Evolutionary conservation across 2,113 vertebrate genomes (phyloP), one percentile per base, ranked within the genome.

Genomic region (Dipodomys spectabilis): DNA sequence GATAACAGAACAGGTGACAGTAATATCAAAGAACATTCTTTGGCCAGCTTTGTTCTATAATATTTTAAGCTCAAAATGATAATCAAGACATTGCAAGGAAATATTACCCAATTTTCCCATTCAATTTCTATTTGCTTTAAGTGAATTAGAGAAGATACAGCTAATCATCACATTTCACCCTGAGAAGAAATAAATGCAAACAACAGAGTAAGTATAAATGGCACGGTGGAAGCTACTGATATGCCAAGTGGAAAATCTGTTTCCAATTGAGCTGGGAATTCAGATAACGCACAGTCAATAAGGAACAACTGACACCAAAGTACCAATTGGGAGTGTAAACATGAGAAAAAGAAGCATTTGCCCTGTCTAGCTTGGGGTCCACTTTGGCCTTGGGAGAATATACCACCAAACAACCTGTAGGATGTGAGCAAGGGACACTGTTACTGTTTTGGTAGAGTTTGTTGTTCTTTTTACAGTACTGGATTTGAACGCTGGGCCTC

Each of bases 111-210:
- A 27, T 49, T 92, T 78, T 77, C 73, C 83, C 87, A 97, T 6
- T 35, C 16, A 72, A 83, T 39, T 73, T 94, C 88, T 67, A 90
- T 67, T 88, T 88, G 35, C 67, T 94, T 65, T 69, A 75, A 90
- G 64, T 49, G 13, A 93, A 83, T 74, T 27, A 20, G 57, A 86
- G 57, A 68, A 77, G 62, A 90, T 7, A 90, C 1, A 78, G 57
- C 2, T 64, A 86, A 79, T 71, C 39, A 89, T 68, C 75, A 19
- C 3, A 90, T 86, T n/a, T 62, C 53, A 80, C 1, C 3, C n/a
- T 74, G 74, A 86, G 77, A 86, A 13, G 77, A 88, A 86, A 78
- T 67, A 67, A 85, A 82, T 79, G 60, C 80, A 95, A 93, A 93
- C 72, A 95, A 86, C 45, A 93, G 85, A 94, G 67, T 83, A 81